Evolutionary conservation across 2,797 vertebrate genomes (phyloP), one percentile per base, ranked within the genome.

Genomic region (Onychomys torridus): DNA sequence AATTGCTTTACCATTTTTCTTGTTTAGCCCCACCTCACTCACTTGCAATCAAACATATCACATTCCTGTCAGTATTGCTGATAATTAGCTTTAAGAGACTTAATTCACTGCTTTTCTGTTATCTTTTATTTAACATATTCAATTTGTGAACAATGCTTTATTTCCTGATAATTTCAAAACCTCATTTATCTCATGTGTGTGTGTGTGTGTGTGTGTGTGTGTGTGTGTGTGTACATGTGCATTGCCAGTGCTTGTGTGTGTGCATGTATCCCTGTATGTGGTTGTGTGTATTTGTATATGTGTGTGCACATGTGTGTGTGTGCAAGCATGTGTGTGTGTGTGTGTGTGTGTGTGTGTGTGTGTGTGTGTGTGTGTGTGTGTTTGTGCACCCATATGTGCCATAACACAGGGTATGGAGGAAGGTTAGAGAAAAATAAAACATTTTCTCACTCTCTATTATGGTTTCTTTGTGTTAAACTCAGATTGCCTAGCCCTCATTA

Each of bases 1-100:
- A 97, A 97, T 96, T 86, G 61, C 91, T 76, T 46, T 6, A 79
- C 17, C 0, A 79, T 85, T 90, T 90, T 6, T 89, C 93, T 65
- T 61, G 77, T 88, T 37, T 79, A 43, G 14, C 25, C 12, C 23
- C 1, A 43, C 0, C 27, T 63, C 5, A 73, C 7, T 79, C 19
- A 19, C 10, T 43, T 87, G 32, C 29, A 91, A 52, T 63, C n/a
- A 93, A 90, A 77, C 10, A 86, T 8, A 77, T 32, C 71, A 59
- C 21, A 86, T n/a, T 19, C 37, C 52, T 76, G 9, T 77, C 52
- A 86, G 43, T 69, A 79, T 32, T 49, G 59, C 32, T 86, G 61
- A 86, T 57, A 79, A 93, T 63, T 17, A 57, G 21, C 0, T 87
- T 89, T 81, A n/a, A 1, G 2, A 73, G 2, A 76, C 5, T 92